A percentile compares a stretch with the other conserved stretches of the same genome.
Evolutionary conservation across 92 coral and sea anemone genomes (phyloP).

Genomic region (Zoanthus solanderi): DNA sequence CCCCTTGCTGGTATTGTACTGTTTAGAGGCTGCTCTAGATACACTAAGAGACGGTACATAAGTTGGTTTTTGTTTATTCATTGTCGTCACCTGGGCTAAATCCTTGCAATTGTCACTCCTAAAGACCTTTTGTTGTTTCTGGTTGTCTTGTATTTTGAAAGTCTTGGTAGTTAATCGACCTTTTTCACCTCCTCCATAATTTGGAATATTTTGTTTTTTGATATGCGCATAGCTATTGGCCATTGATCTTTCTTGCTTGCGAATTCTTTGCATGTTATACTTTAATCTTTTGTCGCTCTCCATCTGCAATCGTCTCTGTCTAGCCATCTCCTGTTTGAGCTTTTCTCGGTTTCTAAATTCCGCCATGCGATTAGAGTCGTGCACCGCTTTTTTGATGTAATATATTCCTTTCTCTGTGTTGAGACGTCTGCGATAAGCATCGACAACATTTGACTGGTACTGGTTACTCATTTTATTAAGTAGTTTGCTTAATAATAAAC

Average conservation of each 20-base stretch:
- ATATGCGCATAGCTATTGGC: constrained; percentile 21
- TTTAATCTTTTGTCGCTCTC: constrained; percentile 37
- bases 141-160: background rate
- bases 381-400: background rate
- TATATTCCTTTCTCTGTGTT: constrained; percentile 27
- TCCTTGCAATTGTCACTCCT: background rate
- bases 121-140: background rate
- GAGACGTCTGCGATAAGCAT: constrained; percentile 22
- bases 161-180: background rate
- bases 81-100: background rate
- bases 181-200: constrained; percentile 5
- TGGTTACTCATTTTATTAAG: constrained; percentile 4
- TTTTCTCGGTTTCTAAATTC: constrained; percentile 36
- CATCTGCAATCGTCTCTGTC: constrained; percentile 32
- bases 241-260: constrained; percentile 37
- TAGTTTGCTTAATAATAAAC: background rate
- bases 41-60: constrained; percentile 14
- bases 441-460: background rate
- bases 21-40: background rate
- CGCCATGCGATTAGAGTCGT: constrained; percentile 13
- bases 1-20: background rate
- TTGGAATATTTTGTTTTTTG: background rate
- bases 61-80: background rate
- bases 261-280: constrained; percentile 39
- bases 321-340: constrained; percentile 38